Base-by-base conservation (phyloP, 2,888 invertebrate species). In the Trachelus troglodyta region DNA sequence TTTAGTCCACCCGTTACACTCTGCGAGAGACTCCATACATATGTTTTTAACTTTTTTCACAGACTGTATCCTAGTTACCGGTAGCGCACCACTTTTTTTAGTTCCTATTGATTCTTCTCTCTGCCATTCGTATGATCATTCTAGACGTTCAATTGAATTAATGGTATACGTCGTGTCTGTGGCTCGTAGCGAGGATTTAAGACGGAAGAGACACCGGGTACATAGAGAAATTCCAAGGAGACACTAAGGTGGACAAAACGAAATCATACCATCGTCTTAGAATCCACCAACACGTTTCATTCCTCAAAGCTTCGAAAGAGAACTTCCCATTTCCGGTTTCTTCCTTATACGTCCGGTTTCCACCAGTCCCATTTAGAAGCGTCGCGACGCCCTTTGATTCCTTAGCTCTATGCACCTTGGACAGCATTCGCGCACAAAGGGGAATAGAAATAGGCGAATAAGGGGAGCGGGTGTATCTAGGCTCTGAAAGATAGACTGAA, bases 1-100 rank as follows among this genome's bases (percentile, higher is more conserved):
- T 81, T 34, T 76, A 82, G 80, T 82, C 81, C 81, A 71, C 31
- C 34, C 31, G 71, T n/a, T 71, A 31, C 23, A 15, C 56, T 56
- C 9, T 23, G 56, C 2, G 9, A 9, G 23, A 34, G 30, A 23
- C 12, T 12, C 12, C 12, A 23, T 71, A 31, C 15, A 33, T 33
- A 34, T 30, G 2, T 71, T 31, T 34, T 71, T 71, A 31, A 31
- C 12, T 31, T 71, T 71, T 34, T 34, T 71, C 31, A 9, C 23
- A 56, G 56, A 23, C 56, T 56, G 56, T 9, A 56, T 23, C 56
- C 40, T 9, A 23, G 56, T 56, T 56, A 56, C 56, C 15, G 56
- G 56, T 23, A 56, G 9, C 56, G 23, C 9, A 9, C 9, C 40
- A 23, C 23, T 9, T 9, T 9, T 23, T 56, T 56, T 56, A 40